Evolutionary conservation across 2,113 vertebrate genomes (phyloP).

Genomic region (Xiphias gladius): DNA sequence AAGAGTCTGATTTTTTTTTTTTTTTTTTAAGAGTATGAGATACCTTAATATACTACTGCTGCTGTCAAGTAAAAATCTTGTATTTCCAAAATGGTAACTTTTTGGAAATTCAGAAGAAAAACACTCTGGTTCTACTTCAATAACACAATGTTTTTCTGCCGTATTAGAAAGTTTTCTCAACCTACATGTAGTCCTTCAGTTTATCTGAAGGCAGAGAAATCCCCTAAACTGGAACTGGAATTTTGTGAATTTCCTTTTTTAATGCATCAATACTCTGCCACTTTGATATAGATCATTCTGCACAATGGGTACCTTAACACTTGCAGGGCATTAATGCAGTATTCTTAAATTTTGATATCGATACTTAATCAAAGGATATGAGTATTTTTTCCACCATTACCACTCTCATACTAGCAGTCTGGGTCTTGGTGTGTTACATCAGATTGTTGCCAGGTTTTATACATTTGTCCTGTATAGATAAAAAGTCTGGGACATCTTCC

Average conservation of each 20-base stretch:
- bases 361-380: neutral
- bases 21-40: neutral
- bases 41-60: neutral
- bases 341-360: no score
- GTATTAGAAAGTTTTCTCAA: no score
- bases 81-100: neutral
- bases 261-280: neutral
- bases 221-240: neutral
- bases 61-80: no score
- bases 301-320: neutral
- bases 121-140: no score
- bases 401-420: neutral
- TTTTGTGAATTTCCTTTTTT: neutral
- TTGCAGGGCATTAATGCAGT: neutral
- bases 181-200: no score
- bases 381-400: neutral
- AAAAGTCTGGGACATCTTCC: neutral
- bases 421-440: no score
- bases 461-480: neutral
- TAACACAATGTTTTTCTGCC: no score
- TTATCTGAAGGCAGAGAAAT: neutral
- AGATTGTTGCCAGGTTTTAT: neutral
- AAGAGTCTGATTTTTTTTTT: no score
- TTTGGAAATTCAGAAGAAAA: no score
- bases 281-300: neutral